phyloP scores from a whole-genome alignment of 2,113 vertebrate species.

The Scopus umbretta region DNA sequence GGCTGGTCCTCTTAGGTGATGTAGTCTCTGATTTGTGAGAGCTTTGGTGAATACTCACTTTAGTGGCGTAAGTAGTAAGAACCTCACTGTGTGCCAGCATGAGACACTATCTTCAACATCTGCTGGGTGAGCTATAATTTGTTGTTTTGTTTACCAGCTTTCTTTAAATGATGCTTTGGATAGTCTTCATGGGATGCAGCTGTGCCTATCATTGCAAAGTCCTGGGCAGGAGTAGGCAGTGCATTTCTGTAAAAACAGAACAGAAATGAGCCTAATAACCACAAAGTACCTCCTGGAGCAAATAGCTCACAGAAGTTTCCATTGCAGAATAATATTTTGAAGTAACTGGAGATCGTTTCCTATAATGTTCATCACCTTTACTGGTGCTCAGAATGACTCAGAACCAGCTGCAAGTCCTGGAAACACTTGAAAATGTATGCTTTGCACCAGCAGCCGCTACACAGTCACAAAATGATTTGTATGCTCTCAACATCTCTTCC shows the following conservation, averaged over 20 bases:
- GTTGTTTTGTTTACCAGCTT: background rate
- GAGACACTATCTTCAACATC: background rate
- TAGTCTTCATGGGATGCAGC: constrained; percentile 17
- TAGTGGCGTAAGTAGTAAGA: background rate
- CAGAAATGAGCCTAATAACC: constrained; percentile 34
- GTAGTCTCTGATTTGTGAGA: background rate
- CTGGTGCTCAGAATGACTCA: constrained; percentile 50
- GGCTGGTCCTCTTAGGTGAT: background rate
- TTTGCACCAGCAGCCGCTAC: background rate
- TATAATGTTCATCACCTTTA: constrained; percentile 29
- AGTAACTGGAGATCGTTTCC: constrained; percentile 37
- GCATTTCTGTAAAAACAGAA: background rate
- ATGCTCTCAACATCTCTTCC: background rate
- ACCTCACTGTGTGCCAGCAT: background rate
- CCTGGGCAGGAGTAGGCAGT: background rate
- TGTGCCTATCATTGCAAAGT: background rate
- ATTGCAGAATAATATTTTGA: constrained; percentile 45
- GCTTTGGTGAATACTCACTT: background rate
- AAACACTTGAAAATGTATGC: constrained; percentile 15
- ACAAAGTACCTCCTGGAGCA: constrained; percentile 5
- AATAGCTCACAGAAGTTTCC: constrained; percentile 37
- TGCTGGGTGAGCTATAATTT: background rate
- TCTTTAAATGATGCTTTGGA: background rate
- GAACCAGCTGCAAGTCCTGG: constrained; percentile 46
- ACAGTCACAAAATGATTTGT: background rate